phyloP scores from a whole-genome alignment of 1,140 invertebrate species.

The Andricus grossulariae region DNA sequence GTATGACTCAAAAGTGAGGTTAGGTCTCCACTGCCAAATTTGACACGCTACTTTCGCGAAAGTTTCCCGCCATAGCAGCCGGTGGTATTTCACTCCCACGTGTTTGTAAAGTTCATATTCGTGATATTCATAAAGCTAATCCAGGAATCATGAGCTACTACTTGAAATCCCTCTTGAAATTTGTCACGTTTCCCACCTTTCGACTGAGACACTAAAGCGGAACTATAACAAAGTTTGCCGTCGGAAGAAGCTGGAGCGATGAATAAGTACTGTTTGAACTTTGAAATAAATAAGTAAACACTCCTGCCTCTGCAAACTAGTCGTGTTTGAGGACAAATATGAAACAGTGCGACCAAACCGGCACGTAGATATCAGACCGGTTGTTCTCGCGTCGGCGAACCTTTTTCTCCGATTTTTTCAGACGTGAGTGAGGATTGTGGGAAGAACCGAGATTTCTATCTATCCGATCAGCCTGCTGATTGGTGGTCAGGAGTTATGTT shows the following conservation, averaged over 20 bases:
- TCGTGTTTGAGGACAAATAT: conserved; percentile 59
- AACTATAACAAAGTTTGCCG: conserved; percentile 29
- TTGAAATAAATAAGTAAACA: conserved; percentile 42
- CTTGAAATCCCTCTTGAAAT: background rate
- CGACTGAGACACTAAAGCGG: conserved; percentile 21
- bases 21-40: background rate
- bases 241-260: conserved; percentile 5
- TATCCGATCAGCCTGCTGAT: background rate
- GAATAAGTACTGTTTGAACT: conserved; percentile 40
- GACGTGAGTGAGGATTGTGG: conserved; percentile 26
- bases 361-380: background rate
- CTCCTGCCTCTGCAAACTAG: conserved; percentile 36
- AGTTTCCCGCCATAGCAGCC: background rate
- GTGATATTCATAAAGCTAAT: background rate
- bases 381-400: conserved; percentile 11
- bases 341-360: conserved; percentile 18
- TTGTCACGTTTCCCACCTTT: background rate
- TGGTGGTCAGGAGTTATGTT: conserved; percentile 14
- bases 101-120: background rate
- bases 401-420: background rate
- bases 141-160: too few species aligned
- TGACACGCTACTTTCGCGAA: background rate
- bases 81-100: background rate
- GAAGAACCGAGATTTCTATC: conserved; percentile 34
- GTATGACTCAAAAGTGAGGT: background rate